Conservation (phyloP, 2,113 vertebrate genomes). For the Atrichornis clamosus region DNA sequence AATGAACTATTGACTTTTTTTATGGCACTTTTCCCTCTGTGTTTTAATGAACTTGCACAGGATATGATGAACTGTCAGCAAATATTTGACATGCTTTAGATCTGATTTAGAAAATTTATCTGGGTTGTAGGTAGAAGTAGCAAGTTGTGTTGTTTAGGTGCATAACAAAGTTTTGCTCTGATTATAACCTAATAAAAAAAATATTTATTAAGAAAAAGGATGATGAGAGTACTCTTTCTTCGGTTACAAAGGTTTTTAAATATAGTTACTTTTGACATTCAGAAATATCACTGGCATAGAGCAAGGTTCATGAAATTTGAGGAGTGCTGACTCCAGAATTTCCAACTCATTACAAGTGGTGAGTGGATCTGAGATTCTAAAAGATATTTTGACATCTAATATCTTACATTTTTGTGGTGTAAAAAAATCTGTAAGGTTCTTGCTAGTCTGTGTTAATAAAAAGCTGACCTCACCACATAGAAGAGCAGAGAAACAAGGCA, state of each 20-base stretch:
- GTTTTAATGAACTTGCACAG: neutral
- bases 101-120: neutral
- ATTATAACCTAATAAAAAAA: neutral
- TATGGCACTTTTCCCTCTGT: neutral
- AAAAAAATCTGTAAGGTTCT: neutral
- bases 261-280: neutral
- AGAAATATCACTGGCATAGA: neutral
- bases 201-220: neutral
- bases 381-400: neutral
- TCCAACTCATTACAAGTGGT: accelerated
- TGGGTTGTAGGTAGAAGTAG: neutral
- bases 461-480: neutral
- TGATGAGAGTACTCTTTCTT: neutral
- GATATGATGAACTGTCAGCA: neutral
- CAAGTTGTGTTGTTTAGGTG: neutral
- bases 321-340: neutral
- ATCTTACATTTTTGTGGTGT: neutral
- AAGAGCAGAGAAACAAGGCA: neutral
- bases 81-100: neutral
- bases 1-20: neutral
- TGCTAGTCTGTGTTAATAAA: neutral
- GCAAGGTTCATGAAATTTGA: neutral
- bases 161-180: neutral
- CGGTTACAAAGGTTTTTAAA: neutral
- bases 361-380: neutral